Evolutionary conservation across 2,888 invertebrate genomes (phyloP).

Genomic region (Ischnus inquisitorius): DNA sequence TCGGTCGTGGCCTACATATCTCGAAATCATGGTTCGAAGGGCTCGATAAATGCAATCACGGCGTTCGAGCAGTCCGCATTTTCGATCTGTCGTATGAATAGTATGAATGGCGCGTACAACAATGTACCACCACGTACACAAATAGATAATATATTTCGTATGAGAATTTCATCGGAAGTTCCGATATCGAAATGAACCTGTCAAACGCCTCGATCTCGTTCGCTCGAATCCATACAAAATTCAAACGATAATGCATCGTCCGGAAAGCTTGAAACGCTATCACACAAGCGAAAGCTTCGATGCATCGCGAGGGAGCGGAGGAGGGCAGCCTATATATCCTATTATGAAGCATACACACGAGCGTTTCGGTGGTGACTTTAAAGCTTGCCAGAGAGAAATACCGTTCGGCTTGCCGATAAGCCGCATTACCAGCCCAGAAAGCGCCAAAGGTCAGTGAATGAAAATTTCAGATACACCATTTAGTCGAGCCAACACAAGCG

Average conservation of each 20-base stretch:
- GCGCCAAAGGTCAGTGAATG: constrained; percentile 48
- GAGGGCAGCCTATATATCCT: not conserved
- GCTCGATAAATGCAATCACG: not conserved
- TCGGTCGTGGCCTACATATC: too few relatives aligned
- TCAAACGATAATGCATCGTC: not conserved
- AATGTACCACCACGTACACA: not conserved
- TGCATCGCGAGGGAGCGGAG: not conserved
- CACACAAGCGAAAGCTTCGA: constrained; percentile 8
- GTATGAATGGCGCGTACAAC: too few relatives aligned
- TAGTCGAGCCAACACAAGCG: not conserved
- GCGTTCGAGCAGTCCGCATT: not conserved
- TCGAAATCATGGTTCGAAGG: too few relatives aligned
- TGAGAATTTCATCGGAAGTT: constrained; percentile 6
- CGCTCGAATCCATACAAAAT: not conserved
- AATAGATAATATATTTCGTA: constrained; percentile 26
- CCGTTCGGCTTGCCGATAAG: constrained; percentile 8
- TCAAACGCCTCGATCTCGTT: constrained; percentile 15
- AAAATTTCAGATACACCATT: constrained; percentile 35
- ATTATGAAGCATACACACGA: not conserved
- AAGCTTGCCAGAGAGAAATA: not conserved
- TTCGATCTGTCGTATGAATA: not conserved
- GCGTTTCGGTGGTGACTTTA: constrained; percentile 10
- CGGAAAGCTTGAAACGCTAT: not conserved
- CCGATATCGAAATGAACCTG: constrained; percentile 34
- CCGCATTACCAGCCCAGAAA: constrained; percentile 2